Percentiles rank a stretch among this genome's conserved stretches.
These are phyloP conservation scores for Phymatocera aterrima DNA, from an alignment of 2,888 invertebrate genomes.

Conservation along the genomic window DNA sequence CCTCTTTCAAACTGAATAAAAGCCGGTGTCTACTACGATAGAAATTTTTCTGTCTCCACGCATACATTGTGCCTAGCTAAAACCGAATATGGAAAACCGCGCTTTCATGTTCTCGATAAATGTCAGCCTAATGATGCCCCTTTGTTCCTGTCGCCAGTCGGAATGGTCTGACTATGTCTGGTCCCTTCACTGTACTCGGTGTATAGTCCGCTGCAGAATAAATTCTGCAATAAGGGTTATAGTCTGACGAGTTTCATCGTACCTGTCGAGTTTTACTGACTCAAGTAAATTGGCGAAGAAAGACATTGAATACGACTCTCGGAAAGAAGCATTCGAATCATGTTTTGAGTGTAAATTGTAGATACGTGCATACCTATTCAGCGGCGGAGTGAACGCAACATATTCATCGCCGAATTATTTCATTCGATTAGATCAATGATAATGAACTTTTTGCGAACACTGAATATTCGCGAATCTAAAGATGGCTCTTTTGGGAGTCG, in stretches of 20 bases:
- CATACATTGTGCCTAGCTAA: not conserved
- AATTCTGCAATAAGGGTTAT: not conserved
- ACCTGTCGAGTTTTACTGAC: not conserved
- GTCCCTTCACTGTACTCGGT: not conserved
- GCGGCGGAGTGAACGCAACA: too few relatives aligned
- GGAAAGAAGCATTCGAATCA: too few relatives aligned
- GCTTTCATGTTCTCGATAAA: conserved; percentile 14
- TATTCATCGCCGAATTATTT: too few relatives aligned
- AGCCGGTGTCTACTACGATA: not conserved
- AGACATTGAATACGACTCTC: not conserved
- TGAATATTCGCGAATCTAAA: too few relatives aligned
- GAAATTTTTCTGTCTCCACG: not conserved
- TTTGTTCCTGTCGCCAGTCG: conserved; percentile 8
- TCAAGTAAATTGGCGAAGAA: not conserved
- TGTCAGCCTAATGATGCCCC: conserved; percentile 32
- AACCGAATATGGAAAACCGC: conserved; percentile 1
- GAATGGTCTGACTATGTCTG: not conserved
- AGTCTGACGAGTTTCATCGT: not conserved
- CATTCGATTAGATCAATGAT: too few relatives aligned
- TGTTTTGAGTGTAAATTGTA: too few relatives aligned
- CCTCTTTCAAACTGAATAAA: not conserved
- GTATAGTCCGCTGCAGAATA: not conserved
- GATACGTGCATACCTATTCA: too few relatives aligned
- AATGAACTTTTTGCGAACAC: too few relatives aligned
- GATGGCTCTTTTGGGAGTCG: not conserved